Conservation (phyloP, 2,888 invertebrate species). For the Barypeithes pellucidus region DNA sequence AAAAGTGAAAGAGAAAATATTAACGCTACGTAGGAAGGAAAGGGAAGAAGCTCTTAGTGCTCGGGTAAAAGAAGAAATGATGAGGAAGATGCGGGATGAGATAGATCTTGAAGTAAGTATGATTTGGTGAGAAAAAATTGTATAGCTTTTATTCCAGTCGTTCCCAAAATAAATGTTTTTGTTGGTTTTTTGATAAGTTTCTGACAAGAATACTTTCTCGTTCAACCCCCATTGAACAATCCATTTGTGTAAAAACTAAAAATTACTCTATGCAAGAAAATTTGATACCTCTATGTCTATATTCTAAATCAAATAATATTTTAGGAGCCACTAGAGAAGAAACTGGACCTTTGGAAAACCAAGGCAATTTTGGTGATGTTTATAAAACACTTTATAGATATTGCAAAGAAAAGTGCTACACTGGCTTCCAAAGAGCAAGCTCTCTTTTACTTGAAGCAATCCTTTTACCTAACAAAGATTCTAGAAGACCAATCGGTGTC, state of each 20-base stretch:
- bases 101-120: conserved; percentile 74
- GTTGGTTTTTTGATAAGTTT: too few species aligned
- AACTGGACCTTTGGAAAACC: conserved; percentile 75
- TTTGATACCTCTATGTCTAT: too few species aligned
- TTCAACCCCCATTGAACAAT: too few species aligned
- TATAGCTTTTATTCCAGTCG: too few species aligned
- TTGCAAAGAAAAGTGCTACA: conserved; percentile 78
- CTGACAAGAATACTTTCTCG: too few species aligned
- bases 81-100: conserved; percentile 66
- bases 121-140: too few species aligned
- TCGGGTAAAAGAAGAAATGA: conserved; percentile 54
- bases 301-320: too few species aligned
- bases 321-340: conserved; percentile 65
- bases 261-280: too few species aligned
- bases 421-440: conserved; percentile 77
- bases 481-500: conserved; percentile 74
- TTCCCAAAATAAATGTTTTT: too few species aligned
- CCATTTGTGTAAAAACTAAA: too few species aligned
- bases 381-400: conserved; percentile 80
- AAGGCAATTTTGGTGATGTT: conserved; percentile 80
- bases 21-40: conserved; percentile 49
- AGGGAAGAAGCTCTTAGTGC: conserved; percentile 48
- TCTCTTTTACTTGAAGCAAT: conserved; percentile 80
- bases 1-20: conserved; percentile 49
- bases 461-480: conserved; percentile 78